Percentiles rank a stretch among this genome's conserved stretches.
Conservation (phyloP, 2,888 invertebrate genomes). For the Beris chalybata region DNA sequence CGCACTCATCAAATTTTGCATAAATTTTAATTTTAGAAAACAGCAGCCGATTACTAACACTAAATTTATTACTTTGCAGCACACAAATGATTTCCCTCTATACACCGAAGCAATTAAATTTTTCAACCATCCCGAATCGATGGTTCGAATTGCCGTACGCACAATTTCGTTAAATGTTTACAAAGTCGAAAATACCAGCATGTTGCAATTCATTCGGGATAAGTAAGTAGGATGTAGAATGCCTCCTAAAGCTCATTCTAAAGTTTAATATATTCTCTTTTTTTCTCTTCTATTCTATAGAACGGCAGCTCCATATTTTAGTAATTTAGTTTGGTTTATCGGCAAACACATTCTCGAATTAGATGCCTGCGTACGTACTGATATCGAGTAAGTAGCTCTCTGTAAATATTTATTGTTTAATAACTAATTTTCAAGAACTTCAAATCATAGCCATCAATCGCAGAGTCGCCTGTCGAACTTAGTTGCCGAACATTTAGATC, state of each 20-base stretch:
- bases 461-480: conserved; percentile 88
- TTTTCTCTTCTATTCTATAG: conserved; percentile 50
- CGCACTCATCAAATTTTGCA: no score
- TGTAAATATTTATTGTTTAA: conserved; percentile 13
- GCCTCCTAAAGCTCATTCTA: neutral
- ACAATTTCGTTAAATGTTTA: conserved; percentile 98
- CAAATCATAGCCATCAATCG: conserved; percentile 77
- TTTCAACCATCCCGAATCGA: conserved; percentile 97
- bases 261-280: neutral
- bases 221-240: conserved; percentile 57
- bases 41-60: no score
- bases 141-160: conserved; percentile 98
- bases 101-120: conserved; percentile 99
- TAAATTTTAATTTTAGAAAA: no score
- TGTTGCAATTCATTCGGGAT: conserved; percentile 94
- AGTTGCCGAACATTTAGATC: conserved; percentile 96
- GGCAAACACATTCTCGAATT: conserved; percentile 96
- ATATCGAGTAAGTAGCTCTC: conserved; percentile 80
- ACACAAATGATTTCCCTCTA: conserved; percentile 97
- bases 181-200: conserved; percentile 88
- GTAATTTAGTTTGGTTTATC: conserved; percentile 98
- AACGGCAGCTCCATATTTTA: conserved; percentile 97
- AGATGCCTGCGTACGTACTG: conserved; percentile 91
- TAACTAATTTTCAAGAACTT: conserved; percentile 37
- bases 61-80: conserved; percentile 55